Percentiles rank a stretch among this genome's conserved stretches.
Conservation (phyloP, 2,797 vertebrate genomes). For the Arrhamphus sclerolepis region DNA sequence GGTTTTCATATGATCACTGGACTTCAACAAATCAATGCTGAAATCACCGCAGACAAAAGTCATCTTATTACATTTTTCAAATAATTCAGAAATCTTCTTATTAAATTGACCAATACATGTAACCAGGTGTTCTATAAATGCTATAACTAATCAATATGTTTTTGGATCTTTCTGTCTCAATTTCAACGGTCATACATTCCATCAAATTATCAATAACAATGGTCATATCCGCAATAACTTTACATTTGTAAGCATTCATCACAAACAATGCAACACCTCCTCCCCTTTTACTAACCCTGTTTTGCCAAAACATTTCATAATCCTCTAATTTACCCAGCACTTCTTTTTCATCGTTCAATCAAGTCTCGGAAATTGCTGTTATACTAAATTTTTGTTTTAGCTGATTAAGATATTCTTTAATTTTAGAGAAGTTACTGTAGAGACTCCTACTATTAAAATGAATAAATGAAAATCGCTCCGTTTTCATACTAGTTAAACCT, state of each 20-base stretch:
- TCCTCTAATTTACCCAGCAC: too few relatives aligned
- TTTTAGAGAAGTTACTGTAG: background rate
- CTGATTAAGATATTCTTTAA: background rate
- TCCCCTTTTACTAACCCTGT: background rate
- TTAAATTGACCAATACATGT: too few relatives aligned
- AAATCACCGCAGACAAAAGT: slow-evolving; percentile 3
- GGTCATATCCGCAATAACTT: background rate
- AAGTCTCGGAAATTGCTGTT: background rate
- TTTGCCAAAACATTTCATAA: background rate
- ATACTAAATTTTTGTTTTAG: background rate
- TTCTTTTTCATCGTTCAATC: background rate
- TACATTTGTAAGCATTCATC: background rate
- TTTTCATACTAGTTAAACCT: background rate
- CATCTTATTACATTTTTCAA: background rate
- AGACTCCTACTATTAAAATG: too few relatives aligned
- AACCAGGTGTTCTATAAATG: background rate
- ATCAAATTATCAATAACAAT: background rate
- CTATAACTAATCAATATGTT: background rate
- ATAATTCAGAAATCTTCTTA: background rate
- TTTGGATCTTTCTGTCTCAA: background rate
- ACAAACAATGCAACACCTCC: background rate
- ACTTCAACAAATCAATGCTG: background rate
- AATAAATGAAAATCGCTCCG: background rate
- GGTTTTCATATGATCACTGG: background rate
- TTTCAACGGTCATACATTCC: background rate